Evolutionary conservation across 2,113 vertebrate genomes (phyloP).

Genomic region (Zootoca vivipara): DNA sequence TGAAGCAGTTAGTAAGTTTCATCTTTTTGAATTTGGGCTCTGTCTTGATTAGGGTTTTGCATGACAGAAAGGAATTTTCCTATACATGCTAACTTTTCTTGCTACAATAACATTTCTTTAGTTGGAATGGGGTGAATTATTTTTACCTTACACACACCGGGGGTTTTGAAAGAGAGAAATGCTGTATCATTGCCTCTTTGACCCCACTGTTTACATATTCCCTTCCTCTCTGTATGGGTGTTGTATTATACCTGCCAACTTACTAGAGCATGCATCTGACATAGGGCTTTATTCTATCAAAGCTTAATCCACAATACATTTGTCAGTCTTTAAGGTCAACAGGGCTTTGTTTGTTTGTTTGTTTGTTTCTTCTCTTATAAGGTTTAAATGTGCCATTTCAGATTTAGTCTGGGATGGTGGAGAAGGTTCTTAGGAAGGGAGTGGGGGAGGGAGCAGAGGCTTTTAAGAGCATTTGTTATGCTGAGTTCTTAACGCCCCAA

Average conservation of each 20-base stretch:
- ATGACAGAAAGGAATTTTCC: background rate
- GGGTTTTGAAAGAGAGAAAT: background rate
- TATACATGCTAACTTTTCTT: background rate
- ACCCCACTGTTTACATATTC: background rate
- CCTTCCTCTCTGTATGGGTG: background rate
- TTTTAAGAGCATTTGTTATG: background rate
- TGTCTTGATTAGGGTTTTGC: background rate
- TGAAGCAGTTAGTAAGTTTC: background rate
- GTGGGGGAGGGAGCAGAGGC: background rate
- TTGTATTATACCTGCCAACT: background rate
- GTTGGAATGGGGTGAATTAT: background rate
- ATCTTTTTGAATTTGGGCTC: background rate
- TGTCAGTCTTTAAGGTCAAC: background rate
- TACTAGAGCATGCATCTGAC: background rate
- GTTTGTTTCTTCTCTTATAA: background rate
- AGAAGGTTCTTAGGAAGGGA: background rate
- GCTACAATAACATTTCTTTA: background rate
- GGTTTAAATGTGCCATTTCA: background rate
- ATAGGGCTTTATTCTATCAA: background rate
- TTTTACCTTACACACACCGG: background rate
- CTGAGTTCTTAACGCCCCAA: background rate
- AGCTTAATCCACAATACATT: background rate
- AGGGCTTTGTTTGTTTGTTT: background rate
- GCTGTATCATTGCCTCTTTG: background rate
- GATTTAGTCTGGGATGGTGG: background rate